These are phyloP conservation scores for Eurypyga helias DNA, from an alignment of 2,113 vertebrate genomes.

Conservation along the genomic window DNA sequence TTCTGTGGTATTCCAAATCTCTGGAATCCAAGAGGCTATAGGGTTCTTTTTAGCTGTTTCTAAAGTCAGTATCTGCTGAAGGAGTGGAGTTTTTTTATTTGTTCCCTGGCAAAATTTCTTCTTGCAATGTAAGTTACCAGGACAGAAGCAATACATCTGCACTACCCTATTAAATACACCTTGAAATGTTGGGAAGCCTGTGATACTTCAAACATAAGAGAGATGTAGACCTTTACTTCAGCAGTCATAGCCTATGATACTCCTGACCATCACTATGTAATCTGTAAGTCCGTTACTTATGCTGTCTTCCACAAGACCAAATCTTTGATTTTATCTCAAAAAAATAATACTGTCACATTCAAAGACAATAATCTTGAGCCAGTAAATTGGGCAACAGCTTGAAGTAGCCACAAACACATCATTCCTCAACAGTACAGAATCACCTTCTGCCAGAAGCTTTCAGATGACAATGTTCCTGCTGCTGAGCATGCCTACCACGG, in stretches of 20 bases:
- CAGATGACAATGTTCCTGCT: neutral
- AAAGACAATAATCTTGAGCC: neutral
- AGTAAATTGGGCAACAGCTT: neutral
- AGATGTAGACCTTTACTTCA: fast-evolving
- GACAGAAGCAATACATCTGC: neutral
- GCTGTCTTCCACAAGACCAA: neutral
- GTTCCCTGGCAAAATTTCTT: neutral
- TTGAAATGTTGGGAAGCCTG: neutral
- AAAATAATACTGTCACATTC: neutral
- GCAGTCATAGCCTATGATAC: neutral
- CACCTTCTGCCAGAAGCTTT: neutral
- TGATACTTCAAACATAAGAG: fast-evolving
- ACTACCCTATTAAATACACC: neutral
- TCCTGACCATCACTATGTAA: neutral
- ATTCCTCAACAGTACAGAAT: neutral
- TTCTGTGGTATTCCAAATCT: neutral
- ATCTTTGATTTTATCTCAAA: neutral
- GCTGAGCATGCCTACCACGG: fast-evolving
- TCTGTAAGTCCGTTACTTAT: fast-evolving
- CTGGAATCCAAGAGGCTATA: neutral
- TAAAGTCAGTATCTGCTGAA: neutral
- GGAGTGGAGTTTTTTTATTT: neutral
- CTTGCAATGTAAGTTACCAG: neutral
- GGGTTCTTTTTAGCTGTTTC: neutral
- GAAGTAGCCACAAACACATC: neutral